A percentile compares a stretch with the other conserved stretches of the same genome.
Conservation (phyloP, 2,888 invertebrate species). For the Calameuta idolon region DNA sequence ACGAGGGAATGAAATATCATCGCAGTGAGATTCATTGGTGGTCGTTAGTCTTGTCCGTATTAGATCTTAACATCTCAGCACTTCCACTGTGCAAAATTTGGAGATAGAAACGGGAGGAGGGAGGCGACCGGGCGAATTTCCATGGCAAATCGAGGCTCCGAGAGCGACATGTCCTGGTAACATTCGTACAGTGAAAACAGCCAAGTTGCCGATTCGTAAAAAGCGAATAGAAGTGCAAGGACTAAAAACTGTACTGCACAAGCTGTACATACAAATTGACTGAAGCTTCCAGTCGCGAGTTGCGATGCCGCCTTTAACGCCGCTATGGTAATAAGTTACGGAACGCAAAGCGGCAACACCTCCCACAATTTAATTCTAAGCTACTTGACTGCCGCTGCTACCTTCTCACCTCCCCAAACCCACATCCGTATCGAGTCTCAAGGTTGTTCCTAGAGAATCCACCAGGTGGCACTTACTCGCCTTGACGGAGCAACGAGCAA, state of each 20-base stretch:
- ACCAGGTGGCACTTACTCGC: background rate
- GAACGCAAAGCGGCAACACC: background rate
- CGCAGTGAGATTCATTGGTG: background rate
- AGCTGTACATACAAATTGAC: background rate
- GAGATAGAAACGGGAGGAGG: background rate
- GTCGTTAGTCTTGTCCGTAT: background rate
- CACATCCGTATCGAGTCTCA: background rate
- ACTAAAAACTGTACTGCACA: background rate
- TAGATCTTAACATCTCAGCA: background rate
- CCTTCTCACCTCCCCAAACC: too few relatives aligned
- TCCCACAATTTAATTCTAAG: background rate
- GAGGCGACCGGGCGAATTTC: background rate
- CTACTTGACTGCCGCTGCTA: background rate
- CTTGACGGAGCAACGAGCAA: background rate
- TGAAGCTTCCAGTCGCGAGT: background rate
- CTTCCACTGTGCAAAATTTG: background rate
- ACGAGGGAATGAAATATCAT: background rate
- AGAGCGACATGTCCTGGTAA: background rate
- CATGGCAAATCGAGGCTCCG: background rate
- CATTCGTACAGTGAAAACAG: background rate
- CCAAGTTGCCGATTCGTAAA: background rate
- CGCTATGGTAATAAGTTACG: background rate
- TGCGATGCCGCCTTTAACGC: background rate
- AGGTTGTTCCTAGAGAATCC: background rate
- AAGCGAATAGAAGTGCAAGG: background rate